phyloP scores from a whole-genome alignment of 2,888 invertebrate genomes.

The Euproctis similis region DNA sequence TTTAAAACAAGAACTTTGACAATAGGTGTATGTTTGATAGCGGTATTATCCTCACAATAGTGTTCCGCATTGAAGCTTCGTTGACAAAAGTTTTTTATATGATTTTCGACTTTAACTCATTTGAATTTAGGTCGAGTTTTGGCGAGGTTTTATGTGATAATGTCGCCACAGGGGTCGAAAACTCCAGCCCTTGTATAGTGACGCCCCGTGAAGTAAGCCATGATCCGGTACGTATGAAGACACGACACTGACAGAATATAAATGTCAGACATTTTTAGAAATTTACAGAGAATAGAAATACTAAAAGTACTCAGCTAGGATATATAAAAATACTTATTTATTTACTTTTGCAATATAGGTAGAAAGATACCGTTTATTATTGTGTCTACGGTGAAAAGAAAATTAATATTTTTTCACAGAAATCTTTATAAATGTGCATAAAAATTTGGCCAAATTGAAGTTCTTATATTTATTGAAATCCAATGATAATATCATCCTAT shows the following conservation, averaged over 20 bases:
- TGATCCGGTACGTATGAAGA: constrained; percentile 67
- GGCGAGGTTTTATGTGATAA: constrained; percentile 34
- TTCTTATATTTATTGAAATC: too few relatives aligned
- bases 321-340: too few relatives aligned
- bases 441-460: too few relatives aligned
- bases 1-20: constrained; percentile 25
- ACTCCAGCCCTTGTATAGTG: constrained; percentile 66
- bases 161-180: constrained; percentile 65
- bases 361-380: too few relatives aligned
- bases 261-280: constrained; percentile 1
- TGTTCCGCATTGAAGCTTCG: constrained; percentile 65
- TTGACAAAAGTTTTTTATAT: constrained; percentile 43
- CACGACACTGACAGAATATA: constrained; percentile 35
- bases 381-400: too few relatives aligned
- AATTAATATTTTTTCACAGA: too few relatives aligned
- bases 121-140: constrained; percentile 41
- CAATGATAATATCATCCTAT: too few relatives aligned
- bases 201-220: constrained; percentile 74
- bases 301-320: too few relatives aligned
- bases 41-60: constrained; percentile 71
- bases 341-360: too few relatives aligned
- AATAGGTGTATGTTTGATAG: constrained; percentile 68
- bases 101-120: constrained; percentile 32
- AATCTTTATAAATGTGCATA: too few relatives aligned
- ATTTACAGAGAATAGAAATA: too few relatives aligned